Evolutionary conservation across 2,888 invertebrate genomes (phyloP), one percentile per base, ranked within the genome.

Genomic region (Cerceris ruficornis): DNA sequence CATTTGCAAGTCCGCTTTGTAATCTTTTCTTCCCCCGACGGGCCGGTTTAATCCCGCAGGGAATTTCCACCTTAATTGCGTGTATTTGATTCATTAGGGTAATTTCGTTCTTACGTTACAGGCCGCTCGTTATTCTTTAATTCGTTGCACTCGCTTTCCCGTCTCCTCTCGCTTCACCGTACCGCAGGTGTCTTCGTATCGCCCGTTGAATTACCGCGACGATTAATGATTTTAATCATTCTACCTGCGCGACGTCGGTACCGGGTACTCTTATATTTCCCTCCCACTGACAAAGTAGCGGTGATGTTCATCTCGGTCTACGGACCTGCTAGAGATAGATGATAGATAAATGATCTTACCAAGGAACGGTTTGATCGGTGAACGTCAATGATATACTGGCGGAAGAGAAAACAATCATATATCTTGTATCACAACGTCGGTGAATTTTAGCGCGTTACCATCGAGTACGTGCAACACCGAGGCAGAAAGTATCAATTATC

Each of bases 261-360:
- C 54, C 42, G 58, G 77, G 46, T 49, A 43, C 49, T n/a, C 59
- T 46, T 28, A 11, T 55, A 11, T 52, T 69, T 43, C 15, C 60
- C 41, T 14, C 42, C 43, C 13, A 78, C 64, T 52, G 41, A 54
- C 46, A 9, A 59, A 49, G 57, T 52, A 39, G 28, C 46, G 15
- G 8, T 58, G 49, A n/a, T 55, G 59, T 58, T 61, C 14, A 55
- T 46, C 11, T 46, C 41, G 17, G 42, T 15, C 41, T 59, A 55
- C 41, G 52, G 52, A 28, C 39, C 42, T 55, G 55, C 58, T 66
- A 17, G 28, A 55, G 67, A 59, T 28, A 54, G 49, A 58, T 49
- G 50, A 28, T 66, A 72, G 78, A 78, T 72, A 68, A 78, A 77
- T 72, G 72, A 72, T 60, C 67, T 60, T 78, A 67, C 68, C 42